Conservation (phyloP, 2,797 vertebrate genomes). For the Gymnoscopelus microlampas region DNA sequence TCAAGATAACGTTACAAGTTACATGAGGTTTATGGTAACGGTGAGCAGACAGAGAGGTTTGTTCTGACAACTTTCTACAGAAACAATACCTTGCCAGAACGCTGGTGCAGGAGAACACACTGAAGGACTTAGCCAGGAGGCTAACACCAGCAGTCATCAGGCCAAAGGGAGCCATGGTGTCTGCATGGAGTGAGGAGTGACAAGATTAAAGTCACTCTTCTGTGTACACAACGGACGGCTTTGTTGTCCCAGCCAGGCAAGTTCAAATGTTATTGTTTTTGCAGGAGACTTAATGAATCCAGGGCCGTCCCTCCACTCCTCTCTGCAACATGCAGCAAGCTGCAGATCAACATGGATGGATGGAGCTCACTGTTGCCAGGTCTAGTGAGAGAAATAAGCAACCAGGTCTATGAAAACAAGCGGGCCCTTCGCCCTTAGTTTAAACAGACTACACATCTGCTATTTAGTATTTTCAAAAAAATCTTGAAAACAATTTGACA, state of each 20-base stretch:
- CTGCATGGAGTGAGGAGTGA: background rate
- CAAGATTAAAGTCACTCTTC: background rate
- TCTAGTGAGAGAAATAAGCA: too few relatives aligned
- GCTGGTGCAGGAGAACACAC: constrained; percentile 58
- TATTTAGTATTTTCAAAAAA: too few relatives aligned
- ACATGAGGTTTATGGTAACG: too few relatives aligned
- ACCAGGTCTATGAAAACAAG: too few relatives aligned
- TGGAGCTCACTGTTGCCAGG: too few relatives aligned
- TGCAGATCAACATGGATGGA: too few relatives aligned
- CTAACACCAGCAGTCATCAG: constrained; percentile 64
- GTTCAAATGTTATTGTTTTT: background rate
- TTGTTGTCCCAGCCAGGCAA: background rate
- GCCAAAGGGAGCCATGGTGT: constrained; percentile 72
- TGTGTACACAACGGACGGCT: background rate
- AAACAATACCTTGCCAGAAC: constrained; percentile 70
- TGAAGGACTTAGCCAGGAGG: constrained; percentile 68
- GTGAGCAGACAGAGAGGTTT: background rate
- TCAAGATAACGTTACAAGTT: too few relatives aligned
- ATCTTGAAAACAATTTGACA: too few relatives aligned
- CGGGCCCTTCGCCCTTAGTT: too few relatives aligned
- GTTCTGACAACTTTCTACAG: background rate
- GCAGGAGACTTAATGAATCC: background rate
- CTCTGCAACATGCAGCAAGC: constrained; percentile 30
- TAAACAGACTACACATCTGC: too few relatives aligned
- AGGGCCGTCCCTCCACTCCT: background rate